Evolutionary conservation across 2,797 vertebrate genomes (phyloP), one percentile per base, ranked within the genome.

Genomic region (Thaleichthys pacificus): DNA sequence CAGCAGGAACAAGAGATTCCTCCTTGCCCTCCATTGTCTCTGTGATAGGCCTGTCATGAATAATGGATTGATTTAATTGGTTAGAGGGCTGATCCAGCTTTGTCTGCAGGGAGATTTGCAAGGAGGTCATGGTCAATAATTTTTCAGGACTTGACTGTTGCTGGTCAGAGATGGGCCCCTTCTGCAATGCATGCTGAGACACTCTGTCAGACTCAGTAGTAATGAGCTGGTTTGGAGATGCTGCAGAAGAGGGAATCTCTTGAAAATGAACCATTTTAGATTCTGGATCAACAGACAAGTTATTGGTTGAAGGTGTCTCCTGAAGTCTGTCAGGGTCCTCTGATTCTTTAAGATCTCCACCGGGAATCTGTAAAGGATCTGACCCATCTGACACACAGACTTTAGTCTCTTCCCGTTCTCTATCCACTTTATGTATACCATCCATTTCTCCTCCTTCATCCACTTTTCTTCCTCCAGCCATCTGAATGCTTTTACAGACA

Each of bases 221-320:
- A 54, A 65, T 66, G 24, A 82, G 42, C 66, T 81, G 26, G 56
- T 77, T 73, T 77, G 76, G 77, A 82, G 65, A 68, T 72, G 68
- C 66, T 71, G 70, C 71, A 58, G 66, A 67, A 42, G 68, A 12
- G 0, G 51, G 42, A 70, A 28, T 38, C 28, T 32, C 56, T 26
- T 75, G 73, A 19, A 60, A 73, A 71, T 17, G 74, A 75, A 82
- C 65, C 49, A 78, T 82, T 71, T 84, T 76, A 76, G 83, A 64
- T 67, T 82, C 73, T 77, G 83, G 62, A 42, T 38, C 60, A 77
- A 24, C 58, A n/a, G 35, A 22, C 61, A 68, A 30, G 71, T 76
- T 68, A 61, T 12, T 73, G 9, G 21, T 17, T 21, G 69, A 70
- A 73, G 69, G 47, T 1, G 68, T 58, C 60, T 83, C 74, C 57